Base-by-base conservation (phyloP, 2,113 vertebrate genomes). In the Irena cyanogastra region DNA sequence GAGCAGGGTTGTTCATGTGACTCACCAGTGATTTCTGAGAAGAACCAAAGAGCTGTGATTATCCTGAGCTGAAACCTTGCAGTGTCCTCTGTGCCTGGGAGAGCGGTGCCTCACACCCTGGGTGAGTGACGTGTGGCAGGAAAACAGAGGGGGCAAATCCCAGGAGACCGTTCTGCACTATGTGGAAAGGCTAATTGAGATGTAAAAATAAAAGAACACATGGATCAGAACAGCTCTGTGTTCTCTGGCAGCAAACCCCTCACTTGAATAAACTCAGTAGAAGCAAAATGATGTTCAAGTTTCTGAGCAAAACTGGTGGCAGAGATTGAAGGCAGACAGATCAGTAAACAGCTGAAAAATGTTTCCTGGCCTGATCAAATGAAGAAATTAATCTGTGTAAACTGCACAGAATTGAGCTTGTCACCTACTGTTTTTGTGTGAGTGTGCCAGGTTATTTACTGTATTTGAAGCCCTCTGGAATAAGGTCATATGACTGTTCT, bases 21-120 rank as follows among this genome's bases (percentile, higher is more conserved):
- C 83, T 96, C 94, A 93, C 76, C 86, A 56, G 80, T 37, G 64
- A 83, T 92, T 70, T 60, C 52, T 47, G 76, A 74, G 83, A 93
- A 65, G 68, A 78, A 5, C 35, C 70, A 8, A 52, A 80, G 63
- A 74, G 72, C 93, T 93, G 23, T 92, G 83, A 93, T 97, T 89
- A 95, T 74, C 60, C 91, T 87, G 45, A 81, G 83, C 79, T 86
- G 64, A 89, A 92, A 70, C 50, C 54, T 76, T 63, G 68, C 68
- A 59, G 41, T 2, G 4, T 65, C 65, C 78, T 82, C 54, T 3
- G 16, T 82, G 82, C 70, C 14, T 83, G 26, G 31, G 37, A 59
- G 76, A 69, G 87, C 1, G 10, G 68, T 56, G 83, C 83, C 47
- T 90, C 4, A 3, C 35, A 66, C 37, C 81, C 42, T 4, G 33